phyloP scores from a whole-genome alignment of 2,888 invertebrate genomes.

The Brachyptera risi region DNA sequence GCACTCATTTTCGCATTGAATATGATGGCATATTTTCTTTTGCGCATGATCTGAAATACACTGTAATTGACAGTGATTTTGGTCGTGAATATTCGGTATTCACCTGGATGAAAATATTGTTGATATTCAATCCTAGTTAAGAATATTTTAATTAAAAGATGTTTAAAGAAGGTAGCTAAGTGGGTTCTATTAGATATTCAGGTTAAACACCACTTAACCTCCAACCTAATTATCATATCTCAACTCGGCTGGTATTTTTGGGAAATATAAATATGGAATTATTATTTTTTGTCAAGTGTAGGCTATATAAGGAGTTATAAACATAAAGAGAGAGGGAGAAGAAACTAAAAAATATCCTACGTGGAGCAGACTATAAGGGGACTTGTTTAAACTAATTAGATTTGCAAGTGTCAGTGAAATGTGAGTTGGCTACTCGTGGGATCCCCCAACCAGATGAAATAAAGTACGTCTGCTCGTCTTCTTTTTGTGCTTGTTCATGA shows the following conservation, averaged over 20 bases:
- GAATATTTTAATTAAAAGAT: slow-evolving; percentile 25
- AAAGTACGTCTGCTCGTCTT: slow-evolving; percentile 11
- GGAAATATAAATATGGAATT: slow-evolving; percentile 5
- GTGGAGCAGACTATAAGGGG: slow-evolving; percentile 16
- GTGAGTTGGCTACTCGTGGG: slow-evolving; percentile 27
- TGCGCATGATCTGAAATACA: slow-evolving; percentile 1
- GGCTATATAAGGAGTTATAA: slow-evolving; percentile 9
- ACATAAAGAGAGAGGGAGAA: no score
- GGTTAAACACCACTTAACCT: slow-evolving; percentile 28
- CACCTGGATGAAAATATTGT: slow-evolving; percentile 22
- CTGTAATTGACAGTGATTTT: no score
- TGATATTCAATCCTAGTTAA: slow-evolving; percentile 24
- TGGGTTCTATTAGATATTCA: slow-evolving; percentile 22
- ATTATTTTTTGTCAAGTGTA: slow-evolving; percentile 12
- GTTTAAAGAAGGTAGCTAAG: slow-evolving; percentile 25
- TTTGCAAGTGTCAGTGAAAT: slow-evolving; percentile 32
- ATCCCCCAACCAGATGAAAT: slow-evolving; percentile 21
- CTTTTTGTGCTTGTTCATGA: slow-evolving; percentile 2
- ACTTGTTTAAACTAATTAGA: slow-evolving; percentile 33
- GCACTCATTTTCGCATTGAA: slow-evolving; percentile 12
- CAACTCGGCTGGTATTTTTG: slow-evolving; percentile 16
- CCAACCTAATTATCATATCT: slow-evolving; percentile 23
- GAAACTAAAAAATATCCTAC: slow-evolving; percentile 8
- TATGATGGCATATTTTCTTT: not conserved
- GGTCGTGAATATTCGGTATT: no score